Evolutionary conservation across 1,140 invertebrate species (phyloP), one percentile per base, ranked within the genome.

Genomic region (Drosophila athabasca): DNA sequence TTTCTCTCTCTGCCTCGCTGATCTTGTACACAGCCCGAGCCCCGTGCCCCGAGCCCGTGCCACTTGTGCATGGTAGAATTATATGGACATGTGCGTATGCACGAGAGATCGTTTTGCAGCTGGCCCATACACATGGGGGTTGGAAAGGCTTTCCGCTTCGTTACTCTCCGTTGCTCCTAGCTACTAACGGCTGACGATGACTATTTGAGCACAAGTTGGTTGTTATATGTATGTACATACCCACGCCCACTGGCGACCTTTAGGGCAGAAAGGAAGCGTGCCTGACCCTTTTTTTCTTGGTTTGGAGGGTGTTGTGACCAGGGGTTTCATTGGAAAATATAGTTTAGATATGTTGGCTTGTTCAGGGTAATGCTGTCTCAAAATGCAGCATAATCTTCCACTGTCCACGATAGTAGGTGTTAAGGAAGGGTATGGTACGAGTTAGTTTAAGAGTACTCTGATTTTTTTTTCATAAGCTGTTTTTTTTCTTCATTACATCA

Each of bases 111-210:
- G 48, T 46, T 70, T 50, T 62, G 80, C 80, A 84, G 76, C 80
- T 84, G 80, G 60, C 58, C 46, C 8, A 41, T 26, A n/a, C 24
- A 45, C 35, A 61, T 62, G 78, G 68, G 80, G 80, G 80, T 61
- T 79, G 80, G 72, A 84, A 77, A 82, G 76, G 45, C 66, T 81
- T 81, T 81, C 53, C 78, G 78, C 76, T 84, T 75, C 80, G 80
- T 39, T 75, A 72, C 68, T 72, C 59, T 71, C 68, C 68, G 71
- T 62, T 71, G 54, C 71, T 74, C 53, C 70, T 66, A 51, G 53
- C 24, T 62, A 60, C 58, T 61, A 46, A 66, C 9, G 15, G 55
- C 35, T 39, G 35, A 4, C 54, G 64, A 48, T 71, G 62, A 45
- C 61, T 75, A 61, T 74, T 68, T 49, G 41, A 62, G 46, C 49